Conservation (phyloP, 2,888 invertebrate species). For the Baronia brevicornis region DNA sequence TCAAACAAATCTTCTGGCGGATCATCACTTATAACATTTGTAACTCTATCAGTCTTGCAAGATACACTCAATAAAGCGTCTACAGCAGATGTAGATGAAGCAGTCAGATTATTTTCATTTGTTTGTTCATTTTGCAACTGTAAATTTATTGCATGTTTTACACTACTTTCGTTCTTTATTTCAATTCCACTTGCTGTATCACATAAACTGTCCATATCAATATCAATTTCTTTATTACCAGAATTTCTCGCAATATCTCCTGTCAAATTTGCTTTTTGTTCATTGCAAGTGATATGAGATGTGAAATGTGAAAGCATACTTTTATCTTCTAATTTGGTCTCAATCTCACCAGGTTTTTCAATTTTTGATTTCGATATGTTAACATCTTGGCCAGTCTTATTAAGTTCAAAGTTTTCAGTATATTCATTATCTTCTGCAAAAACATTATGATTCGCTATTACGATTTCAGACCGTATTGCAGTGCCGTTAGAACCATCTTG, state of each 20-base stretch:
- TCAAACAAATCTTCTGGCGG: conserved; percentile 66
- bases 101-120: conserved; percentile 46
- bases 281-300: too few relatives aligned
- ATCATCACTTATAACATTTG: conserved; percentile 55
- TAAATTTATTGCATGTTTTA: conserved; percentile 5
- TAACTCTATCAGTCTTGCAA: conserved; percentile 58
- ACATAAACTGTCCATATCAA: neutral
- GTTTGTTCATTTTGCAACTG: conserved; percentile 22
- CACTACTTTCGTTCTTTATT: neutral
- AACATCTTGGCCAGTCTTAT: too few relatives aligned
- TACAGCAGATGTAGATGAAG: conserved; percentile 64
- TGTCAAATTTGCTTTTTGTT: neutral
- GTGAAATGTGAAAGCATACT: too few relatives aligned
- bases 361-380: too few relatives aligned
- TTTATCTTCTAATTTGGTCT: too few relatives aligned
- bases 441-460: conserved; percentile 9
- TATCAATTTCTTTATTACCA: conserved; percentile 1
- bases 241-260: conserved; percentile 5
- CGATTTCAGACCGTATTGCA: conserved; percentile 7
- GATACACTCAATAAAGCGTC: conserved; percentile 64
- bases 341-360: too few relatives aligned
- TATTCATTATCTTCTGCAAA: too few relatives aligned
- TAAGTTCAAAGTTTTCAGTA: too few relatives aligned
- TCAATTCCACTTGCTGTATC: neutral
- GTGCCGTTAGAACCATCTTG: conserved; percentile 19